Evolutionary conservation across 2,113 vertebrate species (phyloP).

Genomic region (Siniperca chuatsi): DNA sequence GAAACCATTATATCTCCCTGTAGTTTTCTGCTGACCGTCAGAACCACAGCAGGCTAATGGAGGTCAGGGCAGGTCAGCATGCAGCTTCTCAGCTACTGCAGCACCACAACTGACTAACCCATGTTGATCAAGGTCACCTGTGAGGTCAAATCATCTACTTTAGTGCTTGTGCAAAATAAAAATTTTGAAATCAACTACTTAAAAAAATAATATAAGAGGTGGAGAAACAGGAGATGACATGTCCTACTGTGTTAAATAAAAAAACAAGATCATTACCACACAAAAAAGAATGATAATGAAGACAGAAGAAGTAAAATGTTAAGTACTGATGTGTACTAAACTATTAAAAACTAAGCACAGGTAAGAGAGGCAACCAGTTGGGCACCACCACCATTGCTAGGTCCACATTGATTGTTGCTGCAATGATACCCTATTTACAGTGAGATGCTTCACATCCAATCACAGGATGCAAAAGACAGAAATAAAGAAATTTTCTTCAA

Average conservation of each 20-base stretch:
- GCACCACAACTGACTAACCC: slow-evolving; percentile 44
- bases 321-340: slow-evolving; percentile 66
- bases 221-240: slow-evolving; percentile 56
- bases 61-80: slow-evolving; percentile 34
- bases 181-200: slow-evolving; percentile 57
- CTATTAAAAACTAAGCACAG: slow-evolving; percentile 64
- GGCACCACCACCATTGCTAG: slow-evolving; percentile 66
- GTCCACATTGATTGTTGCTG: slow-evolving; percentile 83
- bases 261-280: slow-evolving; percentile 56
- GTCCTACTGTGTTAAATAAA: slow-evolving; percentile 74
- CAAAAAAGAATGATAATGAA: slow-evolving; percentile 49
- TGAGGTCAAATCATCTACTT: slow-evolving; percentile 68
- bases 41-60: slow-evolving; percentile 43
- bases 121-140: slow-evolving; percentile 54
- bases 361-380: slow-evolving; percentile 67
- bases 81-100: slow-evolving; percentile 36
- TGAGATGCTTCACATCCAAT: slow-evolving; percentile 76
- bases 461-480: slow-evolving; percentile 66
- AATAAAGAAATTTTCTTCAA: slow-evolving; percentile 64
- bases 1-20: slow-evolving; percentile 55
- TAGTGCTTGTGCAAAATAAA: slow-evolving; percentile 83
- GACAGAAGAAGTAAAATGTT: slow-evolving; percentile 55
- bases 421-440: slow-evolving; percentile 80
- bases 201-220: slow-evolving; percentile 53
- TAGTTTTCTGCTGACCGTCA: slow-evolving; percentile 52